Conservation (phyloP, 2,888 invertebrate species). For the Cryptus viduatorius region DNA sequence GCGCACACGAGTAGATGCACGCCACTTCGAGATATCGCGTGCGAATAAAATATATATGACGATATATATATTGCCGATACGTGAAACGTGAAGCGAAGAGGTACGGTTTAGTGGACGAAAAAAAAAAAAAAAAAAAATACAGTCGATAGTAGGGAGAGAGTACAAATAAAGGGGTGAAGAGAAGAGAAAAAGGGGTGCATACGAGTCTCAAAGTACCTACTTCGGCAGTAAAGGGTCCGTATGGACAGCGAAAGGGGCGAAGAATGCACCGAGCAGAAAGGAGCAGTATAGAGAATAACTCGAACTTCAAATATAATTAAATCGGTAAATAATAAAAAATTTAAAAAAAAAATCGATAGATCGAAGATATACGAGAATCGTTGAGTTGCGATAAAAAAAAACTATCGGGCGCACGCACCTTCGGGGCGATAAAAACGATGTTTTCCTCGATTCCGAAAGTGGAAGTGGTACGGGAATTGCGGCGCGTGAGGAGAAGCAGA, state of each 20-base stretch:
- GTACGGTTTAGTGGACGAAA: background rate
- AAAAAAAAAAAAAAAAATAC: conserved; percentile 1
- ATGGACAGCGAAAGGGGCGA: background rate
- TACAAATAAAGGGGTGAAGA: conserved; percentile 22
- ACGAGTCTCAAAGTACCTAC: conserved; percentile 5
- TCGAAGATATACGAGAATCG: background rate
- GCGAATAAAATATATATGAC: conserved; percentile 54
- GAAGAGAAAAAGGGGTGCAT: conserved; percentile 1
- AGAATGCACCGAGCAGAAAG: conserved; percentile 9
- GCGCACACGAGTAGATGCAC: conserved; percentile 26
- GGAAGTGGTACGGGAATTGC: conserved; percentile 38
- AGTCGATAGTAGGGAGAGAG: conserved; percentile 1
- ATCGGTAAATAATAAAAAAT: background rate
- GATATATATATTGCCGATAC: conserved; percentile 14
- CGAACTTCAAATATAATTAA: background rate
- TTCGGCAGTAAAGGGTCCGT: conserved; percentile 9
- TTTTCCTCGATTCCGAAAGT: conserved; percentile 17
- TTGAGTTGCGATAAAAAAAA: background rate
- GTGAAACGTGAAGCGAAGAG: conserved; percentile 6
- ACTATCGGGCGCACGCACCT: background rate
- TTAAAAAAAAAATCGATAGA: background rate
- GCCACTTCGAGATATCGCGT: conserved; percentile 60
- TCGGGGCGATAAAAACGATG: conserved; percentile 31
- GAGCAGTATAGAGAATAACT: conserved; percentile 21
- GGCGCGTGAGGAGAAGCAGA: conserved; percentile 33